Conservation (phyloP, 2,888 invertebrate genomes). For the Kryphioiulus occultus region DNA sequence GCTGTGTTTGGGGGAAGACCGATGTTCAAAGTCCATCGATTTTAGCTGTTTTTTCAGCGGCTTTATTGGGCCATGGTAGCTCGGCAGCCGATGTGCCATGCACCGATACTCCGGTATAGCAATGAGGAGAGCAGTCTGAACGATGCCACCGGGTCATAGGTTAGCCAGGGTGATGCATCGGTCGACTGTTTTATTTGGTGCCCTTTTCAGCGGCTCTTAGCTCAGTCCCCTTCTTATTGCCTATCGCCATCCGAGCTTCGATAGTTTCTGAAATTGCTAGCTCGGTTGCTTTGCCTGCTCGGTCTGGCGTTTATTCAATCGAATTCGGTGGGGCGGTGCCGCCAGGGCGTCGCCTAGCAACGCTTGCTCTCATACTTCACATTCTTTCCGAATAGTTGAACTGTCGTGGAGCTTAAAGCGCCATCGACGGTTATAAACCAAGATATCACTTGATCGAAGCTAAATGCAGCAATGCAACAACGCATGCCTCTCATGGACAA, state of each 20-base stretch:
- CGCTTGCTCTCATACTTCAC: conserved; percentile 17
- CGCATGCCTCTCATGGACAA: no score
- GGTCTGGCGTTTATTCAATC: neutral
- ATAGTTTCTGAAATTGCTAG: neutral
- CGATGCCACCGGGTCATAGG: neutral
- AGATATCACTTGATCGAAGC: no score
- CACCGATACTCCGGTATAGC: neutral
- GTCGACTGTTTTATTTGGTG: neutral
- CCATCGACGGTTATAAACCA: no score
- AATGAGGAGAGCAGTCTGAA: neutral
- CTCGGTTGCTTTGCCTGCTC: neutral
- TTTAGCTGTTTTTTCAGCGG: neutral
- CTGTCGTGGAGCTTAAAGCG: neutral
- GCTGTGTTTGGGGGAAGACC: neutral
- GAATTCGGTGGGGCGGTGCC: neutral
- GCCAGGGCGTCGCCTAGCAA: conserved; percentile 31
- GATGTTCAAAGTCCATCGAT: neutral
- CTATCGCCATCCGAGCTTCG: neutral
- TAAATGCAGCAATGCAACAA: no score
- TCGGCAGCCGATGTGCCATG: neutral
- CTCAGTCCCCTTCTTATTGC: neutral
- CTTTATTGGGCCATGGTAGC: neutral
- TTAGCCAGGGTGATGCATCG: neutral
- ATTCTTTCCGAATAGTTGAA: neutral
- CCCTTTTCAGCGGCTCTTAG: no score